Evolutionary conservation across 1,140 invertebrate genomes (phyloP).

Genomic region (Vollenhovia emeryi): DNA sequence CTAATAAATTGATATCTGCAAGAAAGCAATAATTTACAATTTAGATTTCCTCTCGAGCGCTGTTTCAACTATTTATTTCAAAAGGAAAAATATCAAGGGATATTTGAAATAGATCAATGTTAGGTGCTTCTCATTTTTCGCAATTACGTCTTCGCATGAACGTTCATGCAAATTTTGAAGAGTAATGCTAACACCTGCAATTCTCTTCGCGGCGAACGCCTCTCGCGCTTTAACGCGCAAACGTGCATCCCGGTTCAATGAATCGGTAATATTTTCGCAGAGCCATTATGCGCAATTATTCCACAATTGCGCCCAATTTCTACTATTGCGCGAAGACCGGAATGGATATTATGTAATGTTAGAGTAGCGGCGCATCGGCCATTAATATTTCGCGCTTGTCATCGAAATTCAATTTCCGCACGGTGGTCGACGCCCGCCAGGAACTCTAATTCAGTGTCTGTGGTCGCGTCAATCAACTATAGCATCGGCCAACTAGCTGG

Average conservation of each 20-base stretch:
- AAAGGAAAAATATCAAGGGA: neutral
- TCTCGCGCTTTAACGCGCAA: conserved; percentile 47
- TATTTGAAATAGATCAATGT: neutral
- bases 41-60: neutral
- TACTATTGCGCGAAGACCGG: conserved; percentile 44
- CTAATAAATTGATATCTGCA: neutral
- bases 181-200: conserved; percentile 36
- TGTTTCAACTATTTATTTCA: neutral
- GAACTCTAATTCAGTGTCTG: conserved; percentile 74
- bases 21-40: neutral
- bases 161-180: neutral
- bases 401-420: conserved; percentile 77
- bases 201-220: conserved; percentile 36
- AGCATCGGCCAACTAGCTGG: conserved; percentile 64
- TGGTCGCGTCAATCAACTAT: conserved; percentile 73
- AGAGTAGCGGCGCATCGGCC: conserved; percentile 38
- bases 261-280: conserved; percentile 69
- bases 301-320: conserved; percentile 70
- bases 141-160: neutral
- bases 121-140: neutral
- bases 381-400: conserved; percentile 75
- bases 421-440: conserved; percentile 46
- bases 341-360: conserved; percentile 62
- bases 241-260: conserved; percentile 50
- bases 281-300: conserved; percentile 70